Evolutionary conservation across 2,888 invertebrate genomes (phyloP).

Genomic region (Danaus chrysippus): DNA sequence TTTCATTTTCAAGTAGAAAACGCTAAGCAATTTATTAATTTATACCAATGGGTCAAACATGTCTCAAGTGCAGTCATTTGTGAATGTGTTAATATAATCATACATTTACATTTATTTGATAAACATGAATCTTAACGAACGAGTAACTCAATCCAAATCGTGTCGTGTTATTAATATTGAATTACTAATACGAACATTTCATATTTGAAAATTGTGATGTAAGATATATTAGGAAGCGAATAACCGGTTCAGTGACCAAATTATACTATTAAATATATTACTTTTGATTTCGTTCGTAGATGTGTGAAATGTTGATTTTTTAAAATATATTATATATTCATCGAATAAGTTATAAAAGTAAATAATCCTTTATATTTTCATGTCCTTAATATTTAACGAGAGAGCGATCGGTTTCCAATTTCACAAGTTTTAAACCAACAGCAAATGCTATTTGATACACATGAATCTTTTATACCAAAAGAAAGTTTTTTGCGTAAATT

Average conservation of each 20-base stretch:
- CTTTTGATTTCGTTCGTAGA: background rate
- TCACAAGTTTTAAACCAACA: too few relatives aligned
- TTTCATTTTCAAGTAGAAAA: too few relatives aligned
- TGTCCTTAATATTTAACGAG: too few relatives aligned
- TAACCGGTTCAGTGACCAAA: slow-evolving; percentile 40
- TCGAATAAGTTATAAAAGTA: too few relatives aligned
- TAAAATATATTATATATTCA: too few relatives aligned
- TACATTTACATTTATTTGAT: slow-evolving; percentile 17
- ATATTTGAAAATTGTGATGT: slow-evolving; percentile 53
- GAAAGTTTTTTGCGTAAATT: too few relatives aligned
- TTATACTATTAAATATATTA: slow-evolving; percentile 3
- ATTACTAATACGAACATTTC: slow-evolving; percentile 40
- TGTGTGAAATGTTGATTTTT: background rate
- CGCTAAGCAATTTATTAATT: background rate
- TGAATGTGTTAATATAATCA: background rate
- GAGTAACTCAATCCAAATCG: slow-evolving; percentile 24
- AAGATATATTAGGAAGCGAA: slow-evolving; percentile 58
- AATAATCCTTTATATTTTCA: too few relatives aligned
- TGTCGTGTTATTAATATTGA: slow-evolving; percentile 50
- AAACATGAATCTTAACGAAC: slow-evolving; percentile 16
- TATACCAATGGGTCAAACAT: background rate
- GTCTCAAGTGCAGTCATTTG: background rate
- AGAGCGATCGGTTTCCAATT: too few relatives aligned
- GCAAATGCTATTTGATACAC: too few relatives aligned
- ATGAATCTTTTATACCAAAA: too few relatives aligned